Conservation (phyloP, 2,113 vertebrate species). For the Eurystomus gularis region DNA sequence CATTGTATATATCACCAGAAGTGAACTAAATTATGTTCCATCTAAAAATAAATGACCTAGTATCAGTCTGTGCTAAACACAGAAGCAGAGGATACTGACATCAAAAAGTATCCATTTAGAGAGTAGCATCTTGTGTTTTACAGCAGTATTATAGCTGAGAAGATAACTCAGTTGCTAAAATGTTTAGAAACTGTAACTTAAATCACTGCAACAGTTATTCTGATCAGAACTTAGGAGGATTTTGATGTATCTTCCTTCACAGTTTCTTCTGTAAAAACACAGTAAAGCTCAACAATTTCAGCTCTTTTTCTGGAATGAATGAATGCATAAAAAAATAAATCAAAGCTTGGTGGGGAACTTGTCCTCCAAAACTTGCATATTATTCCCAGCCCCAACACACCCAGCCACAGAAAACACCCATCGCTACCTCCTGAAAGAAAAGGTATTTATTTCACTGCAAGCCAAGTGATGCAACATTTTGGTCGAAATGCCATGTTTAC, state of each 20-base stretch:
- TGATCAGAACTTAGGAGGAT: not conserved
- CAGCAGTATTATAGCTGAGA: not conserved
- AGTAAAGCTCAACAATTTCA: not conserved
- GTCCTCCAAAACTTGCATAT: not conserved
- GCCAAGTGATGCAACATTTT: not conserved
- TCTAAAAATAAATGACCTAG: conserved; percentile 48
- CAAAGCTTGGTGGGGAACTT: not conserved
- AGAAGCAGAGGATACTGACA: not conserved
- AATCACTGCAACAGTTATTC: not conserved
- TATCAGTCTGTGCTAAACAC: not conserved
- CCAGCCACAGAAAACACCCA: not conserved
- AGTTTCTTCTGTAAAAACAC: not conserved
- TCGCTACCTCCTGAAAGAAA: not conserved
- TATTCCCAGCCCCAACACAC: not conserved
- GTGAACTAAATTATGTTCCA: not conserved
- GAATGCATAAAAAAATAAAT: not conserved
- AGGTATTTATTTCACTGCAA: rapidly evolving
- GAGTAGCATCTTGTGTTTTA: not conserved
- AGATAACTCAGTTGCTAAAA: not conserved
- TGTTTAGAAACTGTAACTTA: not conserved
- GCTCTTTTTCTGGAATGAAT: rapidly evolving
- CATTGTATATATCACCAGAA: not conserved
- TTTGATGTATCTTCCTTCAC: not conserved
- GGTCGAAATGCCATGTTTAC: rapidly evolving
- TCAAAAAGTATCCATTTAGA: not conserved